Evolutionary conservation across 2,888 invertebrate species (phyloP).

Genomic region (Pachycephus smyrnensis): DNA sequence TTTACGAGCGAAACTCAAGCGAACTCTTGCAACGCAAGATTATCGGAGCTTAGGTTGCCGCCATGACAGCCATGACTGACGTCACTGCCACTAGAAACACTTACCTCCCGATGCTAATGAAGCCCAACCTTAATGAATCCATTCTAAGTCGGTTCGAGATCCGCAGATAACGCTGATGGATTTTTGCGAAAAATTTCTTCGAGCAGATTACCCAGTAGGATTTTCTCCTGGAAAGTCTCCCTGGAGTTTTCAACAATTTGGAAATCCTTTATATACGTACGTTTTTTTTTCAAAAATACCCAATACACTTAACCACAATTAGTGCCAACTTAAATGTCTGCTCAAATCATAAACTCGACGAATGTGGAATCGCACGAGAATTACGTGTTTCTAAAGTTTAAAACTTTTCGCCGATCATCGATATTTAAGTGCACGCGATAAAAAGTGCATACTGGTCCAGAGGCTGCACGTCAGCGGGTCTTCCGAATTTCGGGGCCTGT

Average conservation of each 20-base stretch:
- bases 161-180: conserved; percentile 32
- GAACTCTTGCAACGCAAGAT: conserved; percentile 30
- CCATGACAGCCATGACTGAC: too few species aligned
- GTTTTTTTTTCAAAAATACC: too few species aligned
- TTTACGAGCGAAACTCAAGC: conserved; percentile 20
- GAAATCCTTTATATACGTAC: too few species aligned
- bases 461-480: not conserved
- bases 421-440: too few species aligned
- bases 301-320: too few species aligned
- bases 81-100: conserved; percentile 12
- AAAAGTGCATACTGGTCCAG: too few species aligned
- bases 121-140: conserved; percentile 60
- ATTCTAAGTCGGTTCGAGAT: conserved; percentile 43
- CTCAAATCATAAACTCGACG: too few species aligned
- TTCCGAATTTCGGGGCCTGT: not conserved
- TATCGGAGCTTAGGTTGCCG: conserved; percentile 32
- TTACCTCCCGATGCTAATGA: conserved; percentile 54
- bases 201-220: not conserved
- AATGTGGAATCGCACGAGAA: too few species aligned
- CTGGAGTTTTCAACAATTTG: too few species aligned
- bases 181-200: conserved; percentile 15
- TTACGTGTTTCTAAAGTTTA: too few species aligned
- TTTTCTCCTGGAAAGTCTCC: not conserved
- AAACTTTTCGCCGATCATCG: too few species aligned
- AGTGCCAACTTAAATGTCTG: too few species aligned